Conservation (phyloP, 2,797 vertebrate genomes). For the Enteromius afrohamiltoni region DNA sequence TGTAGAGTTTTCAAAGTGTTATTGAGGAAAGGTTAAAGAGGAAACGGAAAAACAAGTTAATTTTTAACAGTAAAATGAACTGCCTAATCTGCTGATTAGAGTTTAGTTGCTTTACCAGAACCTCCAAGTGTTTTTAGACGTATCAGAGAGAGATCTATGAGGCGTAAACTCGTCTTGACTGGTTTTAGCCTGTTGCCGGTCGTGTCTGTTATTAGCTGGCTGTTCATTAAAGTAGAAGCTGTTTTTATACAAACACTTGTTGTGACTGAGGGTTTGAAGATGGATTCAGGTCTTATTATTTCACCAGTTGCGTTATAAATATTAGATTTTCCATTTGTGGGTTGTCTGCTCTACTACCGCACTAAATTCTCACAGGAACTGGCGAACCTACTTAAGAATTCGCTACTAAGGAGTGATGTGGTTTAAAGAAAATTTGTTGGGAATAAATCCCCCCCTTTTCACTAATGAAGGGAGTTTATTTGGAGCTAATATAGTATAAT, state of each 20-base stretch:
- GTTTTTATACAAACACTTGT: constrained; percentile 10
- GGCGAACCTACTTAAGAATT: not conserved
- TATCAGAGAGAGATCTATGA: not conserved
- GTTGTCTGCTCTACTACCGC: not conserved
- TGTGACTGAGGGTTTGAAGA: constrained; percentile 2
- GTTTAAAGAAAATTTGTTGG: not conserved
- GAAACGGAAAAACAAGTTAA: not conserved
- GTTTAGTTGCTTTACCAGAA: not conserved
- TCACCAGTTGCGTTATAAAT: not conserved
- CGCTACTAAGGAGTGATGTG: not conserved
- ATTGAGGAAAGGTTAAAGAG: not conserved
- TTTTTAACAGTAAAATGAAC: not conserved
- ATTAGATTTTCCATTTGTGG: not conserved
- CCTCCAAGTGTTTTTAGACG: not conserved
- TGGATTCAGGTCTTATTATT: not conserved
- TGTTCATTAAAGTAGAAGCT: constrained; percentile 5
- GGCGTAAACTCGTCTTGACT: constrained; percentile 36
- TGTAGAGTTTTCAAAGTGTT: not conserved
- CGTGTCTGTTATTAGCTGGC: constrained; percentile 40
- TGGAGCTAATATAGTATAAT: not conserved
- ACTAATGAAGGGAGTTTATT: not conserved
- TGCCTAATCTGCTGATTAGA: not conserved
- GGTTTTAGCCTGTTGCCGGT: constrained; percentile 46
- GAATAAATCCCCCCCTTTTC: not conserved
- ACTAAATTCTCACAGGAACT: not conserved